Conservation (phyloP, 2,113 vertebrate genomes). For the Psilopsiagon aurifrons region DNA sequence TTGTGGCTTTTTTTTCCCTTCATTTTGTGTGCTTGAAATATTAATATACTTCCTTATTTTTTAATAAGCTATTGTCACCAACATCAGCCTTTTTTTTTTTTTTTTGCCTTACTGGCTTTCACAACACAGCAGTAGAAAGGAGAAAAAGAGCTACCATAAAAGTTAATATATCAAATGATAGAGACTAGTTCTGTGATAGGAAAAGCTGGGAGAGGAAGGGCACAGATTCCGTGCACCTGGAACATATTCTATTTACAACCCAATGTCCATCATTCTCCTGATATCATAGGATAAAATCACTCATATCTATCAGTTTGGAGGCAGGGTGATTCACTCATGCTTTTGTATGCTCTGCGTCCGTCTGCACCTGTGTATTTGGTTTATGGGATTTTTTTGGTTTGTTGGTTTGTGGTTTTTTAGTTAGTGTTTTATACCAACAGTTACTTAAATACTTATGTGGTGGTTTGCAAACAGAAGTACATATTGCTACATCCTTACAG, state of each 20-base stretch:
- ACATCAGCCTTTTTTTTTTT: background rate
- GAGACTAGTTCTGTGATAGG: background rate
- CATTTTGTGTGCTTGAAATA: constrained; percentile 43
- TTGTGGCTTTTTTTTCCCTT: constrained; percentile 34
- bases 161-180: background rate
- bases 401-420: accelerated
- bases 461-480: background rate
- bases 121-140: background rate
- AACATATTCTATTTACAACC: background rate
- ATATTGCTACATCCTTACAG: background rate
- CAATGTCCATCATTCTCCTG: background rate
- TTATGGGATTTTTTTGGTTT: accelerated
- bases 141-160: background rate
- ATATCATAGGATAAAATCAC: background rate
- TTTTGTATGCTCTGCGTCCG: background rate
- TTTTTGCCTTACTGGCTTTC: background rate
- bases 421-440: background rate
- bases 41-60: constrained; percentile 10
- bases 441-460: background rate
- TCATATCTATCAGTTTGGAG: background rate
- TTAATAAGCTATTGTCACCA: background rate
- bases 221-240: background rate
- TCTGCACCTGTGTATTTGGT: background rate
- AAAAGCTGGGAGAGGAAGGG: background rate
- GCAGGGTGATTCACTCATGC: background rate